Conservation (phyloP, 1,140 invertebrate genomes). For the Parasteatoda tepidariorum region DNA sequence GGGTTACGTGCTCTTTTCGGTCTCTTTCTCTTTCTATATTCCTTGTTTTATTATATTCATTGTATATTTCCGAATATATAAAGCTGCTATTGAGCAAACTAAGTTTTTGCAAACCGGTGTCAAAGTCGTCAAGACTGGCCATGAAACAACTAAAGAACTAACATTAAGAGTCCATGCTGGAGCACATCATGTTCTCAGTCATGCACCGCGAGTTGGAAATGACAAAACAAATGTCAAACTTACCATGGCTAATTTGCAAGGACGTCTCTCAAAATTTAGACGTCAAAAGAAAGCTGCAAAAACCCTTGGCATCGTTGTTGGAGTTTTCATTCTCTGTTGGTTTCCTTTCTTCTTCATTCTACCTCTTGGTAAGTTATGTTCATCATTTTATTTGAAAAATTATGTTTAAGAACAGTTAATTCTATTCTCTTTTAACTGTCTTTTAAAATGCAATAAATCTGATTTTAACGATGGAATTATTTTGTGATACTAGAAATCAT, state of each 20-base stretch:
- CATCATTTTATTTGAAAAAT: neutral
- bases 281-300: slow-evolving; percentile 97
- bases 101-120: slow-evolving; percentile 71
- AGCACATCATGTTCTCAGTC: slow-evolving; percentile 64
- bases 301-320: slow-evolving; percentile 85
- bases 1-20: slow-evolving; percentile 82
- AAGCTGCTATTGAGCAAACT: slow-evolving; percentile 74
- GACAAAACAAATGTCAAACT: slow-evolving; percentile 51
- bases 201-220: slow-evolving; percentile 47
- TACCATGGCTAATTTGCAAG: slow-evolving; percentile 62
- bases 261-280: slow-evolving; percentile 82
- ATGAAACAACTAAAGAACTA: slow-evolving; percentile 65
- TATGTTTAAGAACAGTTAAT: neutral
- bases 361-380: slow-evolving; percentile 72
- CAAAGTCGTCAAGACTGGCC: slow-evolving; percentile 68
- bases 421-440: too few relatives aligned
- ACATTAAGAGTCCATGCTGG: slow-evolving; percentile 75
- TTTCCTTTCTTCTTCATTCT: slow-evolving; percentile 79
- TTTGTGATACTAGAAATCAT: too few relatives aligned
- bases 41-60: slow-evolving; percentile 78
- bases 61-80: slow-evolving; percentile 79
- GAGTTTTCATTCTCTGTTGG: slow-evolving; percentile 78
- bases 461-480: too few relatives aligned
- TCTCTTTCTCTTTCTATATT: slow-evolving; percentile 80
- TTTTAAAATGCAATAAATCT: too few relatives aligned